These are phyloP conservation scores for Ctenodactylus gundi DNA, from an alignment of 2,113 vertebrate genomes.

Conservation along the genomic window DNA sequence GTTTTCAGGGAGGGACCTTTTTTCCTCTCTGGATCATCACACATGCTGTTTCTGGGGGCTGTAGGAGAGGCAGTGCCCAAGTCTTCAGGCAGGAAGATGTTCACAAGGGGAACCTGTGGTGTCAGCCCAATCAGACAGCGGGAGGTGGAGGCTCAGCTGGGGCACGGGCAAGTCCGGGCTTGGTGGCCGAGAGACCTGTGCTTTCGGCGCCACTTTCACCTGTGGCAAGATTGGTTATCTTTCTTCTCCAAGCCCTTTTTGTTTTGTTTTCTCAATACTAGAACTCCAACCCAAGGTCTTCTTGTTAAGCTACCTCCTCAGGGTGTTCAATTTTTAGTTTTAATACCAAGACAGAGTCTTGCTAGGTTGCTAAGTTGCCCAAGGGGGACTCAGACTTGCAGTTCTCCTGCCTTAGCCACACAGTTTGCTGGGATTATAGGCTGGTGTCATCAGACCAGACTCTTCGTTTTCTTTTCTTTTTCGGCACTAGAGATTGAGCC, in stretches of 20 bases:
- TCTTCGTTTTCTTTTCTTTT: too few relatives aligned
- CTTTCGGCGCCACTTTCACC: neutral
- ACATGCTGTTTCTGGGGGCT: neutral
- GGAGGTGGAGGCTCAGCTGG: neutral
- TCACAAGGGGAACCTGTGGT: rapidly evolving
- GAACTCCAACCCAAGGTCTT: too few relatives aligned
- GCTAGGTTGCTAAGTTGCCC: too few relatives aligned
- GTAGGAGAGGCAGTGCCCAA: neutral
- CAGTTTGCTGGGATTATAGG: too few relatives aligned
- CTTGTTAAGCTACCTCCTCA: too few relatives aligned
- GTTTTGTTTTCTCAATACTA: too few relatives aligned
- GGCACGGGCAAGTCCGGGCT: neutral
- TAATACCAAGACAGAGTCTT: too few relatives aligned
- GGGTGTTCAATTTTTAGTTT: too few relatives aligned
- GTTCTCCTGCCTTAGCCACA: too few relatives aligned
- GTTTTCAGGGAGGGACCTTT: neutral
- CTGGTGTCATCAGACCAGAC: too few relatives aligned
- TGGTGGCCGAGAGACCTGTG: neutral
- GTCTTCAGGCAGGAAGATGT: neutral
- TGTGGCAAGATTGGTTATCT: neutral
- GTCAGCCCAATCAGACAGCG: rapidly evolving
- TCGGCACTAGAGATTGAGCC: too few relatives aligned
- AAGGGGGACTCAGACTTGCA: too few relatives aligned
- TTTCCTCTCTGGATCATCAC: neutral
- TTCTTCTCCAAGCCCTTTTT: neutral